Base-by-base conservation (phyloP, 2,797 vertebrate genomes). In the Melanotaenia maccullochi region DNA sequence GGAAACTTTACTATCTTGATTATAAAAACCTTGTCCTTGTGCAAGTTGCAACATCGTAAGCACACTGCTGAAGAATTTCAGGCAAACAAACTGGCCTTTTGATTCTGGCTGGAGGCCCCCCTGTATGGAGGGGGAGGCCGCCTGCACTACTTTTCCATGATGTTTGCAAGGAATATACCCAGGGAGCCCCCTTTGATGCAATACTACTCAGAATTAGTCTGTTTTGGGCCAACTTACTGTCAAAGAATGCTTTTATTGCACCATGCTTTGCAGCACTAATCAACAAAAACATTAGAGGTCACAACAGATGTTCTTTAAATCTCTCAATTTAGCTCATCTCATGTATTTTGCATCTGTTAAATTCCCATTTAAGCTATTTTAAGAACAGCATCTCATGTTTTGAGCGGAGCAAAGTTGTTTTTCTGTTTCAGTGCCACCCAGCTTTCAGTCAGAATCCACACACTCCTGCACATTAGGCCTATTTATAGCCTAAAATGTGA, bases 11-110 rank as follows among this genome's bases (percentile, higher is more conserved):
- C 64, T 77, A 18, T 75, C 68, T 67, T 68, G 81, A 85, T 85
- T 67, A 78, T 81, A 71, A 82, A 79, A 86, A 85, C 55, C 22
- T 35, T 72, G 78, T 82, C 79, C 69, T 54, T 20, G 61, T 68
- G 73, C 33, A 57, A 78, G 75, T 86, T 90, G 64, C 76, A 85
- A 85, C 90, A 85, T 86, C 88, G 87, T 75, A 75, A 88, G 86
- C 89, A 88, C 87, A 90, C 84, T 76, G 73, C 81, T 78, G 33
- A 88, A 90, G 90, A 93, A 93, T 93, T 92, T 90, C 44, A 88
- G 85, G 83, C 85, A 92, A 88, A 85, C 89, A 87, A 85, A 59
- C 62, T 73, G 75, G 86, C 83, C 84, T 82, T 79, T 83, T 54
- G 79, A 78, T 85, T 89, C 68, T 47, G 75, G 69, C 68, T 62